A percentile compares a stretch with the other conserved stretches of the same genome.
These are phyloP conservation scores for Sycophila texana DNA, from an alignment of 2,888 invertebrate genomes.

Conservation along the genomic window DNA sequence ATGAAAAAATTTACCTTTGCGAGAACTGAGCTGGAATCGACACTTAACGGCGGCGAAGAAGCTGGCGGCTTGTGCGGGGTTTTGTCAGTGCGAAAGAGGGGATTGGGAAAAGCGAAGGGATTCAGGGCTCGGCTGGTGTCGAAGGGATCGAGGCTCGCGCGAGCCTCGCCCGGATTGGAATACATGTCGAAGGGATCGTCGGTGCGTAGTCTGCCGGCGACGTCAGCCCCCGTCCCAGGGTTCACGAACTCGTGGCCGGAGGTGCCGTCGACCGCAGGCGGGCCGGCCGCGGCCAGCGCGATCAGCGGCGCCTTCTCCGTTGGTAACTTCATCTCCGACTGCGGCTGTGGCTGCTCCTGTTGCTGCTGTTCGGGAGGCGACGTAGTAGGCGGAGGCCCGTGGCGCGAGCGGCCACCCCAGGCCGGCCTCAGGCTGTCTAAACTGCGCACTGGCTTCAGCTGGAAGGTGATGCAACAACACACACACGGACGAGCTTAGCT, in stretches of 20 bases:
- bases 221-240: constrained; percentile 59
- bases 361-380: constrained; percentile 47
- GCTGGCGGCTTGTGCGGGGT: constrained; percentile 59
- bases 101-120: constrained; percentile 64
- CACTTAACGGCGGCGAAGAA: constrained; percentile 67
- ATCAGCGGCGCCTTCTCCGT: constrained; percentile 39
- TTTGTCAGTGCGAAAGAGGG: constrained; percentile 61
- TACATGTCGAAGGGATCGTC: constrained; percentile 57
- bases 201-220: constrained; percentile 42
- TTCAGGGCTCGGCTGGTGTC: constrained; percentile 69
- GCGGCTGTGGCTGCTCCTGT: background rate
- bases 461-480: constrained; percentile 68
- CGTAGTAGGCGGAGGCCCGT: constrained; percentile 67
- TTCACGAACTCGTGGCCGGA: constrained; percentile 58
- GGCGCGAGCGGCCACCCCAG: constrained; percentile 73
- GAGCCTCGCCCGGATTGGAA: constrained; percentile 43
- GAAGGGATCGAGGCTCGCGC: constrained; percentile 65
- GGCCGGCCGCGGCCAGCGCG: constrained; percentile 2
- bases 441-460: constrained; percentile 81
- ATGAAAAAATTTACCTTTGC: constrained; percentile 69
- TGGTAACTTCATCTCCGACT: constrained; percentile 23
- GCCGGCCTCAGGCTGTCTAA: constrained; percentile 78
- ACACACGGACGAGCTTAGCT: constrained; percentile 38
- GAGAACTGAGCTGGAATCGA: constrained; percentile 67
- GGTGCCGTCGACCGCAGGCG: background rate